These are phyloP conservation scores for Oceanodroma tethys DNA, from an alignment of 2,113 vertebrate species.

Conservation along the genomic window DNA sequence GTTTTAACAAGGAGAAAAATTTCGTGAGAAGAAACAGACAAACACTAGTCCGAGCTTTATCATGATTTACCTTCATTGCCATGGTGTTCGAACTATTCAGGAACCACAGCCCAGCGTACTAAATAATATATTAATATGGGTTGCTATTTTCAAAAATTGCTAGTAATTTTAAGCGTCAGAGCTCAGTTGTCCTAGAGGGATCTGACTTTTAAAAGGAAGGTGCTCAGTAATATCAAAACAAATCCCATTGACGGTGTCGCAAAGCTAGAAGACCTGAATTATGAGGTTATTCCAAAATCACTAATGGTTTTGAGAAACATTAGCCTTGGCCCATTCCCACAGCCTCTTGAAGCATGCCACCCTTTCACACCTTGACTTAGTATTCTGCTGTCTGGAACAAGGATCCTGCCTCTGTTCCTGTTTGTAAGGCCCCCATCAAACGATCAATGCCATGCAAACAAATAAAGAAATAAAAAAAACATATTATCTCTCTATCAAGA, in stretches of 20 bases:
- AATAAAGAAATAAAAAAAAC: neutral
- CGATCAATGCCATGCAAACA: neutral
- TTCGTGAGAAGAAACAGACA: neutral
- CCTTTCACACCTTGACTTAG: neutral
- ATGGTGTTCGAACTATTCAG: neutral
- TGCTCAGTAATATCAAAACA: neutral
- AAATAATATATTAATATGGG: neutral
- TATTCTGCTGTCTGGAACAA: neutral
- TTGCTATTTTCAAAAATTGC: neutral
- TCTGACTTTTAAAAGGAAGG: neutral
- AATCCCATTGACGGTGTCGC: rapidly evolving
- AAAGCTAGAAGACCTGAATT: neutral
- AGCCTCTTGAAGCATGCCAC: neutral
- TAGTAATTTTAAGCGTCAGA: neutral
- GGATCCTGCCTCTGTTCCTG: neutral
- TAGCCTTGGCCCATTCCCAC: neutral
- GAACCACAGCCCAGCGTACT: neutral
- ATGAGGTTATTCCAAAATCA: neutral
- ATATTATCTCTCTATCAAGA: neutral
- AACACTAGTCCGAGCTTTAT: rapidly evolving
- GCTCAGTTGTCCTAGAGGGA: neutral
- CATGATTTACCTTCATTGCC: neutral
- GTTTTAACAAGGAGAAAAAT: neutral
- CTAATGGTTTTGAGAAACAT: neutral
- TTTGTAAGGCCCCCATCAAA: neutral